Conservation (phyloP, 2,797 vertebrate species). For the Leptodactylus fallax region DNA sequence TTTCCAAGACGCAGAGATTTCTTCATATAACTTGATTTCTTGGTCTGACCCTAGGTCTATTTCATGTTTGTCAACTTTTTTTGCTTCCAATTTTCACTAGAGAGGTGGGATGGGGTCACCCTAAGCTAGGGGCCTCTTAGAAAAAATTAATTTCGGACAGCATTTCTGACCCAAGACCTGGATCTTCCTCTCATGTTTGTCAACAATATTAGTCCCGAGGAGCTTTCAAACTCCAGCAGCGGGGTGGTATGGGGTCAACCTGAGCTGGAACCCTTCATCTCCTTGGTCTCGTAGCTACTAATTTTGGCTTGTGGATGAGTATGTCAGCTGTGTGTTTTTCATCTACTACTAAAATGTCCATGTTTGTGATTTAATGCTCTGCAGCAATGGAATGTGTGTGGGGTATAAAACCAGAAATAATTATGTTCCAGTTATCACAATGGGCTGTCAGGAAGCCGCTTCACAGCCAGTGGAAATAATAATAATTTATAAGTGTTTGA, state of each 20-base stretch:
- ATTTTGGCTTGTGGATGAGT: background rate
- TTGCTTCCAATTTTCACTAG: no score
- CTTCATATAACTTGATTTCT: no score
- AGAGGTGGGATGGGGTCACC: no score
- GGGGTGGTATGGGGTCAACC: background rate
- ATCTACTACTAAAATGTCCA: background rate
- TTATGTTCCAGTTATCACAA: conserved; percentile 35
- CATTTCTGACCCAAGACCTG: background rate
- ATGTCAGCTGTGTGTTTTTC: background rate
- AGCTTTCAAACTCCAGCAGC: background rate
- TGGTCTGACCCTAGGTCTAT: no score
- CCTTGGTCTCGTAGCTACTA: background rate
- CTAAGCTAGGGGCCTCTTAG: background rate
- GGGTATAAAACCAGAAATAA: conserved; percentile 17
- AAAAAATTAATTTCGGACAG: background rate
- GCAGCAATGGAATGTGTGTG: background rate
- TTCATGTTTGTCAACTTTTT: no score
- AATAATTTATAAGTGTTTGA: conserved; percentile 43
- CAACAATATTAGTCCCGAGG: background rate
- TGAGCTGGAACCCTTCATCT: background rate
- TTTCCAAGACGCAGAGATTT: no score
- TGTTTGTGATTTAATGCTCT: conserved; percentile 23
- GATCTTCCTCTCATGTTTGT: background rate
- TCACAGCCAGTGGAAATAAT: conserved; percentile 21
- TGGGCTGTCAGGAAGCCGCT: conserved; percentile 23